These are phyloP conservation scores for Cyclopterus lumpus DNA, from an alignment of 2,797 vertebrate genomes.

Conservation along the genomic window DNA sequence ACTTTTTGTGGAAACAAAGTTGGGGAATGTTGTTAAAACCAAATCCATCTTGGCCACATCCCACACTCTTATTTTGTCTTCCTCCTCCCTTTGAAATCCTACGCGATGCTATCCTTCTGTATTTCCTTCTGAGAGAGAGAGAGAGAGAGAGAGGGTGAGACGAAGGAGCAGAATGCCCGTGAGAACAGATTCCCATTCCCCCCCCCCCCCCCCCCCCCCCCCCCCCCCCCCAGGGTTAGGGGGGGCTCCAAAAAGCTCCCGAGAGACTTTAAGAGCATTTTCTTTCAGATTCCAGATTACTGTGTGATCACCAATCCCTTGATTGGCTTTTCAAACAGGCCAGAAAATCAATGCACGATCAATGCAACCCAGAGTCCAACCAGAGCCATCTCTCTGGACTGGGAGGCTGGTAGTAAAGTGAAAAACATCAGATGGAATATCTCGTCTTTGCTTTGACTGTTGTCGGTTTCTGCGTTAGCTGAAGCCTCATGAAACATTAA, in stretches of 20 bases:
- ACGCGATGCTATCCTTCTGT: conserved; percentile 36
- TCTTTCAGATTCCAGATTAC: conserved; percentile 59
- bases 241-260: conserved; percentile 63
- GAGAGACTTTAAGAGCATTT: conserved; percentile 46
- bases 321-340: conserved; percentile 48
- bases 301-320: conserved; percentile 41
- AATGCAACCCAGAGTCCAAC: conserved; percentile 20
- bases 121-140: conserved; percentile 23
- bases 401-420: conserved; percentile 13
- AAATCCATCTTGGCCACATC: conserved; percentile 52
- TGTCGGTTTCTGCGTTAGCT: conserved; percentile 12
- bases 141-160: conserved; percentile 27
- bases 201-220: too few relatives aligned
- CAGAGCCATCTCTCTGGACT: conserved; percentile 32
- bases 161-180: conserved; percentile 22
- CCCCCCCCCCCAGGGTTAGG: too few relatives aligned
- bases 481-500: conserved; percentile 1
- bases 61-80: conserved; percentile 34
- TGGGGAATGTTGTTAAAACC: conserved; percentile 1
- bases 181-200: conserved; percentile 54
- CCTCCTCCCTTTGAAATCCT: conserved; percentile 56
- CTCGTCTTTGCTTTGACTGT: conserved; percentile 28
- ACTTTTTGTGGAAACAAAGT: conserved; percentile 12
- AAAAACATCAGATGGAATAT: conserved; percentile 45
- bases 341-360: conserved; percentile 12